phyloP scores from a whole-genome alignment of 2,888 invertebrate genomes.

The Melinopterus prodromus region DNA sequence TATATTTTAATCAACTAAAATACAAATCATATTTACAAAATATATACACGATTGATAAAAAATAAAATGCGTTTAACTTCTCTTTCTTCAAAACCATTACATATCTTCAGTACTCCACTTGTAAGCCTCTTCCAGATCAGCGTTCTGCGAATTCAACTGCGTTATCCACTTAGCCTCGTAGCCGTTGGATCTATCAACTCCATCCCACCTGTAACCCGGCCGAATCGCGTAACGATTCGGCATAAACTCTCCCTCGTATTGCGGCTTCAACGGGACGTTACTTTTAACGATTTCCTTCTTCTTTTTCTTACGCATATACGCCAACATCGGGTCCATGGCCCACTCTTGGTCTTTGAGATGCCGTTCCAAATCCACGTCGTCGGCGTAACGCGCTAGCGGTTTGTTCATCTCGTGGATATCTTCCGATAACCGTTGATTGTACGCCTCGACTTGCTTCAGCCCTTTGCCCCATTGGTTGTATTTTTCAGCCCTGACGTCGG shows the following conservation, averaged over 20 bases:
- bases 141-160: conserved; percentile 76
- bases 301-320: conserved; percentile 80
- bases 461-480: conserved; percentile 89
- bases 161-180: conserved; percentile 92
- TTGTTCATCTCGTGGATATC: conserved; percentile 87
- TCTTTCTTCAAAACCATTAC: conserved; percentile 62
- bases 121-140: conserved; percentile 85
- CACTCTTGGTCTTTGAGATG: conserved; percentile 77
- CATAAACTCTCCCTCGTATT: conserved; percentile 84
- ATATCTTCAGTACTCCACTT: conserved; percentile 96
- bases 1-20: no score
- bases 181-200: conserved; percentile 96
- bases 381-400: conserved; percentile 88
- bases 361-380: conserved; percentile 88
- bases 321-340: conserved; percentile 94
- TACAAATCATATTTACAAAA: neutral
- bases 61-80: neutral
- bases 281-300: conserved; percentile 67
- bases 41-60: neutral
- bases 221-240: conserved; percentile 92
- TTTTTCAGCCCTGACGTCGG: conserved; percentile 73
- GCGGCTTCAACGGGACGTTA: conserved; percentile 66
- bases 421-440: conserved; percentile 73
- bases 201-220: conserved; percentile 98
- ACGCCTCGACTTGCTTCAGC: conserved; percentile 82